Evolutionary conservation across 37 sponge, comb jelly and placozoan genomes (phyloP).

Genomic region (Cliona cf. orientalis): DNA sequence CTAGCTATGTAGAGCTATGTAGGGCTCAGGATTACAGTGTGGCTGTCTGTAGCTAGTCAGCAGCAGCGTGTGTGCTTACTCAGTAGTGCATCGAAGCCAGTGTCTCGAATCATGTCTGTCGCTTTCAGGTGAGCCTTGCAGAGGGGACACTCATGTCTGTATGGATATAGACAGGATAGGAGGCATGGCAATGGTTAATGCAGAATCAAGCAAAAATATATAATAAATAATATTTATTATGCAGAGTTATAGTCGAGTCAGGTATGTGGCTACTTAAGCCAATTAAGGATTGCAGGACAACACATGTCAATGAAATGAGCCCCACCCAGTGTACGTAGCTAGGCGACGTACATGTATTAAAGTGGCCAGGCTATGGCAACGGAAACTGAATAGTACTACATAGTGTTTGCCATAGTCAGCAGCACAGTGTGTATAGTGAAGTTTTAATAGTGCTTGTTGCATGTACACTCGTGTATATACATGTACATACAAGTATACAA

Average conservation of each 20-base stretch:
- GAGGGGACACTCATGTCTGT: constrained; percentile 70
- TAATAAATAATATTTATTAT: background rate
- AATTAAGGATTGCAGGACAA: too few relatives aligned
- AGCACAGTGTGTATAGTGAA: too few relatives aligned
- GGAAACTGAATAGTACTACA: too few relatives aligned
- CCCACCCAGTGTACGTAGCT: background rate
- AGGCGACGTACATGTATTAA: too few relatives aligned
- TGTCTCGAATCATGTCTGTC: constrained; percentile 45
- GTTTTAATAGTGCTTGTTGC: background rate
- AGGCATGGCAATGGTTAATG: too few relatives aligned
- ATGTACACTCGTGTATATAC: background rate
- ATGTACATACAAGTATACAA: too few relatives aligned
- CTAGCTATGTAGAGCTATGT: too few relatives aligned
- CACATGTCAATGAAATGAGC: too few relatives aligned
- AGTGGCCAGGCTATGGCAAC: too few relatives aligned
- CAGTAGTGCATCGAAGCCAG: constrained; percentile 64
- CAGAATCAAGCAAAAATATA: constrained; percentile 15
- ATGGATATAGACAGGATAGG: constrained; percentile 12
- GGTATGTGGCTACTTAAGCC: background rate
- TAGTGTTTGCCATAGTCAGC: too few relatives aligned
- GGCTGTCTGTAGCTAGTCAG: too few relatives aligned
- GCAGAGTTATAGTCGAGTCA: background rate
- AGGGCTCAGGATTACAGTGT: too few relatives aligned
- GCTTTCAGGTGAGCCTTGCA: constrained; percentile 30
- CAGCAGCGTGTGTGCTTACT: constrained; percentile 40